Percentiles rank a stretch among this genome's conserved stretches.
phyloP scores from a whole-genome alignment of 2,113 vertebrate species.

The Aegithalos caudatus region DNA sequence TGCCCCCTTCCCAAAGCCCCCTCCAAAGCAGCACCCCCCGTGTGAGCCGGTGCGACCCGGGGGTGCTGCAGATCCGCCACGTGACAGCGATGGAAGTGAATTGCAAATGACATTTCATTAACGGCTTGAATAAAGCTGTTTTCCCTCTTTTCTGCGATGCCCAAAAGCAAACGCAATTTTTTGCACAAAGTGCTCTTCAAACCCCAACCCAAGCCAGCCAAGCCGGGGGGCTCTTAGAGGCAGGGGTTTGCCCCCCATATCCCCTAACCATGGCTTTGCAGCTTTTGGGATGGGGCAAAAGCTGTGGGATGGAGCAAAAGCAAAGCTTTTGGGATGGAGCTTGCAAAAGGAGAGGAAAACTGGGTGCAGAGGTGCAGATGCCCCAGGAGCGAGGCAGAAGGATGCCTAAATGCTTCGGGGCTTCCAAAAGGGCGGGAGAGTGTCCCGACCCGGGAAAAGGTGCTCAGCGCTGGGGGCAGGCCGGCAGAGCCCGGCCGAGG shows the following conservation, averaged over 20 bases:
- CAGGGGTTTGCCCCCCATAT: fast-evolving
- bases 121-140: slow-evolving; percentile 69
- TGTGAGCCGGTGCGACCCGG: not conserved
- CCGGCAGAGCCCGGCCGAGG: fast-evolving
- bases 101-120: slow-evolving; percentile 75
- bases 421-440: not conserved
- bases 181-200: not conserved
- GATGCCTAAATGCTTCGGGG: not conserved
- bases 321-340: not conserved
- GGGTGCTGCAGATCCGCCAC: not conserved
- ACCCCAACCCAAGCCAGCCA: not conserved
- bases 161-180: not conserved
- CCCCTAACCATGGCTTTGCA: not conserved
- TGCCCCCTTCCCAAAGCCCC: not conserved
- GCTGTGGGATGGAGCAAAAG: not conserved
- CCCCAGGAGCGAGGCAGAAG: not conserved
- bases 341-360: not conserved
- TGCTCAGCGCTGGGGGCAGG: fast-evolving
- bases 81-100: slow-evolving; percentile 41
- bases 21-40: not conserved
- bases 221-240: not conserved
- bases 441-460: not conserved
- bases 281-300: fast-evolving
- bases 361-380: not conserved
- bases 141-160: slow-evolving; percentile 19